Conservation (phyloP, 2,888 invertebrate species). For the Noctua janthe region DNA sequence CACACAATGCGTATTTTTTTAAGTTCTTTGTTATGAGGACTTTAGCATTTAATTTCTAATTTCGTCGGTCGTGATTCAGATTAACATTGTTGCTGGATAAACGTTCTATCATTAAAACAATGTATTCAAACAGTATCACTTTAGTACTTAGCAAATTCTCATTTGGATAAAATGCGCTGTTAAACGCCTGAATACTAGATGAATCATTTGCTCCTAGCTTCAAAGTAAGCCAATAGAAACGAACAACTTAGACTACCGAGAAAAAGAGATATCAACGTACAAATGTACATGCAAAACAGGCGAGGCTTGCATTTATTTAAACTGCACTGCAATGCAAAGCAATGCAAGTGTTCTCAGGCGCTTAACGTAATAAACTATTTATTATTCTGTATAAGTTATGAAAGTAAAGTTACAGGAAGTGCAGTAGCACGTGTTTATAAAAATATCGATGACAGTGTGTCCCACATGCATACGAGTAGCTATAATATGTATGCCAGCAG, state of each 20-base stretch:
- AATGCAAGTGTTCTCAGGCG: conserved; percentile 40
- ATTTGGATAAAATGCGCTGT: conserved; percentile 25
- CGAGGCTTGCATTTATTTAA: conserved; percentile 37
- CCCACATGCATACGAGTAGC: conserved; percentile 76
- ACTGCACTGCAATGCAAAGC: conserved; percentile 22
- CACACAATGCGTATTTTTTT: not conserved
- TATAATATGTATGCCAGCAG: conserved; percentile 79
- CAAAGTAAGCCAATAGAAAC: conserved; percentile 62
- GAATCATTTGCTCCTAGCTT: conserved; percentile 46
- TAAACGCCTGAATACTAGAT: conserved; percentile 31
- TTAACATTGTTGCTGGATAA: conserved; percentile 6
- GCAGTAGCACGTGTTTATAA: conserved; percentile 72
- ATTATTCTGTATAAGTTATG: conserved; percentile 69
- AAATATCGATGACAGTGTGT: conserved; percentile 77
- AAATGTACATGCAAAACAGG: conserved; percentile 47
- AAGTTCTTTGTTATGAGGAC: not conserved
- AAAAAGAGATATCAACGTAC: conserved; percentile 55
- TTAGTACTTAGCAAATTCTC: conserved; percentile 6
- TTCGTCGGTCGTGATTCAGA: not conserved
- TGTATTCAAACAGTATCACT: not conserved
- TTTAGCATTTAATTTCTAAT: not conserved
- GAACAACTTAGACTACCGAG: conserved; percentile 47
- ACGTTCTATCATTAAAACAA: not conserved
- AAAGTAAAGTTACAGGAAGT: conserved; percentile 79
- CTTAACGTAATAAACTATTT: conserved; percentile 58